Evolutionary conservation across 2,888 invertebrate genomes (phyloP), one percentile per base, ranked within the genome.

Genomic region (Calliopum simillimum): DNA sequence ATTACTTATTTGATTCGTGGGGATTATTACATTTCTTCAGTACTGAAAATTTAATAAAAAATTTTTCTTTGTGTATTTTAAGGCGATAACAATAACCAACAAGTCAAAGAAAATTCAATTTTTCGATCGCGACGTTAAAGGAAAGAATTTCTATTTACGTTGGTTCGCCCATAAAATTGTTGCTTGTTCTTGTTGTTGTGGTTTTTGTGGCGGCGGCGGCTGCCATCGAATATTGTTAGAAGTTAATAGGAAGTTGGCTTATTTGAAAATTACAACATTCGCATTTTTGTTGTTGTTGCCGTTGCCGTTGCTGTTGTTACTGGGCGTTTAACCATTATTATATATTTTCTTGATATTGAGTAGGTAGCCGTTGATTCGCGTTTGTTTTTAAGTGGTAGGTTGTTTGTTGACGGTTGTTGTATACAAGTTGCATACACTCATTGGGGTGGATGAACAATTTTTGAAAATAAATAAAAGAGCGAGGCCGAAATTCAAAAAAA

Each of bases 201-300:
- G 62, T 47, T 49, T 46, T 33, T 67, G 66, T 44, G 12, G 55
- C 23, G 21, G 66, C 12, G 46, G 46, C 23, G 19, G 21, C 43
- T 63, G 25, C 12, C 49, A 13, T 16, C 33, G 63, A 23, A 25
- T 25, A 49, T 63, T 63, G 63, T 63, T 63, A 23, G 49, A 49
- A 51, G 68, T 71, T 71, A 72, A 73, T 72, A 72, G 72, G 73
- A 72, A 73, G 69, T 73, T 72, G 53, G 73, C 68, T 75, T 72
- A 71, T 75, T 71, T 72, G 69, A 72, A 75, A 75, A 69, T 73
- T 71, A 66, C 73, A 72, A 70, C 68, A 68, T 58, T 68, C 41
- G n/a, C 43, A 46, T 25, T 44, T 11, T n/a, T 66, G 21, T 46
- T 55, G 23, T 21, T 44, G 49, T 21, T 65, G 55, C 23, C 55